These are phyloP conservation scores for Meandrina meandrites DNA, from an alignment of 92 coral and sea anemone genomes.

Conservation along the genomic window DNA sequence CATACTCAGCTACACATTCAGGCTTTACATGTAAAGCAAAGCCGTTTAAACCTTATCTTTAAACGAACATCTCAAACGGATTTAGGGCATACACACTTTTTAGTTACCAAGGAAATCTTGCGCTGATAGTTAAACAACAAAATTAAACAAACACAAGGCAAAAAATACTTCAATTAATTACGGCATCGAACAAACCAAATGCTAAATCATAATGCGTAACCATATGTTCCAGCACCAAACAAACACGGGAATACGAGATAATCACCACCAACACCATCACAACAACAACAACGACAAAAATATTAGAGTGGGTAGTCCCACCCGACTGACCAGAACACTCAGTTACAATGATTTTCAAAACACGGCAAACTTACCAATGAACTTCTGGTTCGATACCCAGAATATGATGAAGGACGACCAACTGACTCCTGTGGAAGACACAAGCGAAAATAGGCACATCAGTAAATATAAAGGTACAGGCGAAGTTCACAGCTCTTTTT, in stretches of 20 bases:
- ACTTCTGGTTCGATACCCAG: conserved; percentile 74
- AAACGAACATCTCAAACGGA: background rate
- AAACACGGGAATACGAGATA: background rate
- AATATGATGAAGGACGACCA: conserved; percentile 72
- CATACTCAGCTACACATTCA: background rate
- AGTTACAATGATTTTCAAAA: background rate
- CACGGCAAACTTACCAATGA: conserved; percentile 70
- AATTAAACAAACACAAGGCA: background rate
- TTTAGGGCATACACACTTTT: background rate
- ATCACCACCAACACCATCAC: too few species aligned
- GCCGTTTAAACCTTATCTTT: background rate
- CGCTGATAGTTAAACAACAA: background rate
- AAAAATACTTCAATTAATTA: background rate
- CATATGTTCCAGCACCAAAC: background rate
- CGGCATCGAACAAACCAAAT: background rate
- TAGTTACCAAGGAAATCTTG: background rate
- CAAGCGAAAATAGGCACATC: background rate
- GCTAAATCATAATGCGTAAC: background rate
- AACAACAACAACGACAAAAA: background rate
- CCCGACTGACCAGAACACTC: too few species aligned
- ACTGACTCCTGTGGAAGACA: conserved; percentile 57
- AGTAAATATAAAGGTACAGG: background rate
- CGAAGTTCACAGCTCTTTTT: background rate
- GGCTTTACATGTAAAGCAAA: background rate
- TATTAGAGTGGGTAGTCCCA: background rate